phyloP scores from a whole-genome alignment of 2,797 vertebrate genomes.

The Ptychadena robeensis region DNA sequence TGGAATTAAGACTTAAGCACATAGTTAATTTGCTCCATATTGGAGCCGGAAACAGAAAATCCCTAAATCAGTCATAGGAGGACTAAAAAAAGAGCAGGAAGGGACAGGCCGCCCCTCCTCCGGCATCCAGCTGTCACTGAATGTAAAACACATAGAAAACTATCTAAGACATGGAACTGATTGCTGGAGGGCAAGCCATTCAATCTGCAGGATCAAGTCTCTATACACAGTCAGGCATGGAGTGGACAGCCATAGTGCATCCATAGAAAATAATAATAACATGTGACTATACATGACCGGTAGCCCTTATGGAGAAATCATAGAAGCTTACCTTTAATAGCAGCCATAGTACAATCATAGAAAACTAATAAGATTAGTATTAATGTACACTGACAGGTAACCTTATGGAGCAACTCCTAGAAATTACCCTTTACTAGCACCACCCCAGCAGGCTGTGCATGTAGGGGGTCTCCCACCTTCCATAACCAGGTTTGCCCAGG shows the following conservation, averaged over 20 bases:
- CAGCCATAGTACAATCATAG: no score
- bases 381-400: no score
- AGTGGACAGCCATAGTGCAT: no score
- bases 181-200: neutral
- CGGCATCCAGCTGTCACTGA: slow-evolving; percentile 43
- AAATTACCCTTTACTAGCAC: slow-evolving; percentile 85
- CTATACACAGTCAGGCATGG: no score
- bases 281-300: no score
- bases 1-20: no score
- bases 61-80: neutral
- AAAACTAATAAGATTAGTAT: no score
- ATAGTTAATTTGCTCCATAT: neutral
- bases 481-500: slow-evolving; percentile 97
- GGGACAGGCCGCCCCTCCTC: neutral
- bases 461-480: slow-evolving; percentile 98
- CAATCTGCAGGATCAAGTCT: no score
- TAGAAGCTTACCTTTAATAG: no score
- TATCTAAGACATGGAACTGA: slow-evolving; percentile 28
- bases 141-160: slow-evolving; percentile 24
- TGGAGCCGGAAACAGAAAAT: neutral
- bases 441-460: slow-evolving; percentile 89
- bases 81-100: slow-evolving; percentile 38
- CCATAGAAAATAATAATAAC: no score
- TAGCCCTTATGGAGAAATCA: no score
- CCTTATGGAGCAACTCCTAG: no score